These are phyloP conservation scores for Chaetodon auriga DNA, from an alignment of 2,113 vertebrate species.

Conservation along the genomic window DNA sequence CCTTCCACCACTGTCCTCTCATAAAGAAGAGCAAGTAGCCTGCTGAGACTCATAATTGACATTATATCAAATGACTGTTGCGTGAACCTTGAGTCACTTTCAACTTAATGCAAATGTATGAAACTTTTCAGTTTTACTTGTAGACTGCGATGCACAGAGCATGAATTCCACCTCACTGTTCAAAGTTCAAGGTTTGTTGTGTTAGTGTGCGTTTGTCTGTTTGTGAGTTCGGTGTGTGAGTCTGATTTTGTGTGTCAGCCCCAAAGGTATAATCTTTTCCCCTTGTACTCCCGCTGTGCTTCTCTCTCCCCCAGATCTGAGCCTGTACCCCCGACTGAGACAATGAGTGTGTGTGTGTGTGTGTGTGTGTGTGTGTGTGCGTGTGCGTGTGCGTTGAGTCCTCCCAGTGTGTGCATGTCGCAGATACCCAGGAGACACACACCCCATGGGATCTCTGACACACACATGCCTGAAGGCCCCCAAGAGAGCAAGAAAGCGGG, in stretches of 20 bases:
- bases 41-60: not conserved
- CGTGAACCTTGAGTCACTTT: not conserved
- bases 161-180: constrained; percentile 23
- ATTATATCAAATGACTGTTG: not conserved
- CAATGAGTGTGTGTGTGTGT: constrained; percentile 29
- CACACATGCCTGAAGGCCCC: constrained; percentile 50
- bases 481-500: constrained; percentile 28
- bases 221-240: constrained; percentile 21
- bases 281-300: constrained; percentile 62
- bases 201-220: not conserved
- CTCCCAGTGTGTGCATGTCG: constrained; percentile 45
- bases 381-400: constrained; percentile 32
- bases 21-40: not conserved
- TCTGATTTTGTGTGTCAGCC: constrained; percentile 34
- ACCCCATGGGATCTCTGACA: constrained; percentile 50
- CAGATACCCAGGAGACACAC: constrained; percentile 48
- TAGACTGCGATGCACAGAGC: not conserved
- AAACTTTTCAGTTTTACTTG: not conserved
- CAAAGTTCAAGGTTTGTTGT: constrained; percentile 46
- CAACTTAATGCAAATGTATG: not conserved
- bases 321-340: constrained; percentile 60
- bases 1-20: not conserved
- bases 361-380: constrained; percentile 21
- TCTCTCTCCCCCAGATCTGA: constrained; percentile 53
- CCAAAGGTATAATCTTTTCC: constrained; percentile 65